These are phyloP conservation scores for Rhincodon typus DNA, from an alignment of 2,797 vertebrate species.

Conservation along the genomic window DNA sequence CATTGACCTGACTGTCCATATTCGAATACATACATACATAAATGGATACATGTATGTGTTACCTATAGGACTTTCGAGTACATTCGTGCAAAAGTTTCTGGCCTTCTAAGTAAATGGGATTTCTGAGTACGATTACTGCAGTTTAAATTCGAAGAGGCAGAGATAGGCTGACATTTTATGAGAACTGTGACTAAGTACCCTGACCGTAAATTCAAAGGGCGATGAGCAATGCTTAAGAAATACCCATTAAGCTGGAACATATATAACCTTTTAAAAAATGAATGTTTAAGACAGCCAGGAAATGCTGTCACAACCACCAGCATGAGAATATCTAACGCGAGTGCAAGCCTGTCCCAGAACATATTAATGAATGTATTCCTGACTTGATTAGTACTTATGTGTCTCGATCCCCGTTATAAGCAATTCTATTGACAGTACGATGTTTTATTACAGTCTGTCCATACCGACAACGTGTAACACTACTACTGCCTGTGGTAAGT, in stretches of 20 bases:
- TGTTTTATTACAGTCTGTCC: too few species aligned
- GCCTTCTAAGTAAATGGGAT: neutral
- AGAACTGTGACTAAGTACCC: slow-evolving; percentile 25
- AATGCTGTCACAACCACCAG: neutral
- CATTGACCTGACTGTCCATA: neutral
- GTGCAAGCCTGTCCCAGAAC: neutral
- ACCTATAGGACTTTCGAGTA: too few species aligned
- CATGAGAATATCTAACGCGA: neutral
- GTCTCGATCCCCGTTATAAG: neutral
- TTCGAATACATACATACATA: neutral
- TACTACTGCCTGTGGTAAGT: slow-evolving; percentile 23
- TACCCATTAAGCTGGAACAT: slow-evolving; percentile 4
- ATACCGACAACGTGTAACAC: neutral
- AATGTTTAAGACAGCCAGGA: neutral
- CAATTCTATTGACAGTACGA: too few species aligned
- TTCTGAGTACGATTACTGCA: neutral
- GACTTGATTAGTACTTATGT: neutral
- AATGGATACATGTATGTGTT: too few species aligned
- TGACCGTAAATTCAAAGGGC: slow-evolving; percentile 7
- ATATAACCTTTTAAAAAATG: slow-evolving; percentile 16
- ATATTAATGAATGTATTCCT: neutral
- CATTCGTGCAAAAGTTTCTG: neutral
- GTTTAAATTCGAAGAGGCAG: neutral
- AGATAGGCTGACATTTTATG: neutral
- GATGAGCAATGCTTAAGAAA: slow-evolving; percentile 35